These are phyloP conservation scores for Ardeotis arabs DNA, from an alignment of 2,113 vertebrate genomes.

Conservation along the genomic window DNA sequence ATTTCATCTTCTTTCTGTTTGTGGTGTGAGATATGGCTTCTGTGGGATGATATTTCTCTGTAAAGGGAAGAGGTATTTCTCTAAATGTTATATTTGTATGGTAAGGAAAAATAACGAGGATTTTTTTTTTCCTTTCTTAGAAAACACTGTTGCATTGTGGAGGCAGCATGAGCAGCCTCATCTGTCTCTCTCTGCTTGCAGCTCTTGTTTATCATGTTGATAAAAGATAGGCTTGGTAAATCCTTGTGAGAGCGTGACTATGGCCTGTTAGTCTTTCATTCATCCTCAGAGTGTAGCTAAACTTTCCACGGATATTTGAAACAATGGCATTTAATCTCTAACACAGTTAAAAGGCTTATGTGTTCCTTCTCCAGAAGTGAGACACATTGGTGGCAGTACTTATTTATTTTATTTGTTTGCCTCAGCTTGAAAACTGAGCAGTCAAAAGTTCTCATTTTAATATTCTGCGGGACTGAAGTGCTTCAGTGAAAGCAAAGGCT, in stretches of 20 bases:
- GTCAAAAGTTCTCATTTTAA: constrained; percentile 23
- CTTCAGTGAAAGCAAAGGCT: neutral
- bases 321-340: neutral
- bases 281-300: neutral
- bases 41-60: neutral
- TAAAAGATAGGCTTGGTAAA: constrained; percentile 7
- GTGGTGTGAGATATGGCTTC: neutral
- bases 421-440: constrained; percentile 10
- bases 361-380: neutral
- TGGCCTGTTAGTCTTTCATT: constrained; percentile 3
- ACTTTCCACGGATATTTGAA: constrained; percentile 13
- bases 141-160: neutral
- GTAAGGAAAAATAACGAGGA: constrained; percentile 9
- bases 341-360: constrained; percentile 2
- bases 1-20: neutral
- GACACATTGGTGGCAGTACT: neutral
- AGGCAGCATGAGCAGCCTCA: neutral
- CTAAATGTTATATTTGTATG: constrained; percentile 35
- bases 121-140: neutral
- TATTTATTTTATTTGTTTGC: constrained; percentile 17
- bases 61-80: constrained; percentile 13
- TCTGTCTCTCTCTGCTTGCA: constrained; percentile 12
- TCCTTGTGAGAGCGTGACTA: neutral
- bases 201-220: constrained; percentile 13
- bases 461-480: neutral